Base-by-base conservation (phyloP, 2,888 invertebrate species). In the Eueremaeus valkanovi region DNA sequence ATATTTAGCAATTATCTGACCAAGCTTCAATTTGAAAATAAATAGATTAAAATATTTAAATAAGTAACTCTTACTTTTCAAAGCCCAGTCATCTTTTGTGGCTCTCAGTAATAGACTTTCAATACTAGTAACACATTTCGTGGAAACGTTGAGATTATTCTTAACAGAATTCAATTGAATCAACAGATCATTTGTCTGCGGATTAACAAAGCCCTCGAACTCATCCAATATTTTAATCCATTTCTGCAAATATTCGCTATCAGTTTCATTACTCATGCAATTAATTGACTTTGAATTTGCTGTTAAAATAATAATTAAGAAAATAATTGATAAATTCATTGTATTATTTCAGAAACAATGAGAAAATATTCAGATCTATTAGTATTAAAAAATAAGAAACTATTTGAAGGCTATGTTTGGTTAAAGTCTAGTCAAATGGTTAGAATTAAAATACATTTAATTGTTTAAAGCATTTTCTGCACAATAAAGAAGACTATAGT, bases 1-100 rank as follows among this genome's bases (percentile, higher is more conserved):
- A n/a, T n/a, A n/a, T n/a, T n/a, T n/a, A n/a, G n/a, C n/a, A n/a
- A n/a, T n/a, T n/a, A n/a, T n/a, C n/a, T n/a, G n/a, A n/a, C n/a
- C n/a, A n/a, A n/a, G n/a, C n/a, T 11, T 42, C 42, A 42, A 42
- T 42, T 42, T 42, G 16, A 42, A 42, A 16, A n/a, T 51, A 51
- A 51, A 9, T 6, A 9, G 21, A n/a, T 51, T 51, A 21, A 36
- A 36, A 11, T 11, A 5, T 36, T 36, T 36, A 36, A 36, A 8
- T 36, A 36, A 36, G 36, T 36, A 5, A 36, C 5, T 51, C 33
- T 24, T n/a, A 73, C 75, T 75, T 75, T 75, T 68, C 5, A 75
- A 31, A 33, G 70, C 68, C 75, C 75, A 75, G 6, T 75, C 49
- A 31, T 75, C 68, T 36, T 42, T 45, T 16, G 45, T 55, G 45